Percentiles rank a stretch among this genome's conserved stretches.
Evolutionary conservation across 2,797 vertebrate genomes (phyloP).

Genomic region (Numenius phaeopus): DNA sequence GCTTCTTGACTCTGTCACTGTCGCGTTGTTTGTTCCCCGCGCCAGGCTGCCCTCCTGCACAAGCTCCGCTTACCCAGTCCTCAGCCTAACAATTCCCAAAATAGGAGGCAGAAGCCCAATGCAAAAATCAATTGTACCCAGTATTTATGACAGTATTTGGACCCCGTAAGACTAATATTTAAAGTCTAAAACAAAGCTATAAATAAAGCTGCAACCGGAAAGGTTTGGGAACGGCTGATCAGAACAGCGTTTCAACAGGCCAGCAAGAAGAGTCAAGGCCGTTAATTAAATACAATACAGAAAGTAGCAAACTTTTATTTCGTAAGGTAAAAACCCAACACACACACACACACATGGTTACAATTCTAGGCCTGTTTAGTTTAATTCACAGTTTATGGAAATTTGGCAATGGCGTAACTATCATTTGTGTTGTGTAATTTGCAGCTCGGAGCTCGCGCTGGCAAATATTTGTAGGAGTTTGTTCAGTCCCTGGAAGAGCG

Average conservation of each 20-base stretch:
- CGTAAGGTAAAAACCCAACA: background rate
- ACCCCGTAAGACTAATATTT: background rate
- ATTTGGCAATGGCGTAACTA: background rate
- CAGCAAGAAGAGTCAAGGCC: background rate
- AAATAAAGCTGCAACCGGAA: background rate
- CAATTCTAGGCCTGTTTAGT: background rate
- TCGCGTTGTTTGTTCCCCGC: background rate
- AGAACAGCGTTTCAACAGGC: background rate
- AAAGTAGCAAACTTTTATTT: background rate
- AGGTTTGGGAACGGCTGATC: background rate
- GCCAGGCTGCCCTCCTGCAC: background rate
- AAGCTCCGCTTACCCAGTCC: background rate
- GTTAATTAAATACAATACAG: background rate
- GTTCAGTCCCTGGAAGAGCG: background rate
- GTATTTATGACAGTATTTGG: background rate
- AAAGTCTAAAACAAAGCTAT: conserved; percentile 6
- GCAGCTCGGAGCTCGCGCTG: background rate
- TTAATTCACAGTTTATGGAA: conserved; percentile 4
- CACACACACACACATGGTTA: background rate
- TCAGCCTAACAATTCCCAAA: background rate
- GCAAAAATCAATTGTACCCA: background rate
- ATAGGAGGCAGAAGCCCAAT: background rate
- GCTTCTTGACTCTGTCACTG: background rate
- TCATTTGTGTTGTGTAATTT: background rate
- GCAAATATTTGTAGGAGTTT: background rate